Conservation (phyloP, 2,888 invertebrate species). For the Drosophila mimetica region DNA sequence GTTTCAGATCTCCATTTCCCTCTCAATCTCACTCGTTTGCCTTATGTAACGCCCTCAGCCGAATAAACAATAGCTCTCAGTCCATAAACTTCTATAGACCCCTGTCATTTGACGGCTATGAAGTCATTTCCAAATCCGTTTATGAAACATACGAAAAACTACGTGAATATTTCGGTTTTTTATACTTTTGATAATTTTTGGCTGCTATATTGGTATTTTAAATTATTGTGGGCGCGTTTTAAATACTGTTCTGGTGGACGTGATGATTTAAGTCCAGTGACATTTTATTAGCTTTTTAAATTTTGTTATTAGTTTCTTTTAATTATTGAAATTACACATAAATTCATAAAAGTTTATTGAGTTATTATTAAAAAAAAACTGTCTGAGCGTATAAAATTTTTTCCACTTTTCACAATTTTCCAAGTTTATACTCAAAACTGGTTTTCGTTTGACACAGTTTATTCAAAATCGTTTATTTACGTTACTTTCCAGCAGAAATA, state of each 20-base stretch:
- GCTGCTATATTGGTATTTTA: not conserved
- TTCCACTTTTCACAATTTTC: too few species aligned
- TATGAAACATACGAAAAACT: conserved; percentile 17
- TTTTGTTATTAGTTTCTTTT: too few species aligned
- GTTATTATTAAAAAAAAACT: too few species aligned
- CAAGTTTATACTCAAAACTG: conserved; percentile 34
- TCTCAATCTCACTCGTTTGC: conserved; percentile 3
- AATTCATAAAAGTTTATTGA: too few species aligned
- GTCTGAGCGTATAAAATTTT: too few species aligned
- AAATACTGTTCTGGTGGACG: not conserved
- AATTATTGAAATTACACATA: too few species aligned
- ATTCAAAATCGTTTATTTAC: not conserved
- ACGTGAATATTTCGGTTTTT: conserved; percentile 36
- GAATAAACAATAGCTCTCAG: conserved; percentile 22
- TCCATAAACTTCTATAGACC: conserved; percentile 7
- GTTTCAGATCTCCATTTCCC: conserved; percentile 52
- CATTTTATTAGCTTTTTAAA: too few species aligned
- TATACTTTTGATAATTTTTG: not conserved
- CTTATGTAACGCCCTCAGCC: conserved; percentile 61
- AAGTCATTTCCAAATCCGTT: conserved; percentile 58
- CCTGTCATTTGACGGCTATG: conserved; percentile 41
- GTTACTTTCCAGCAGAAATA: not conserved
- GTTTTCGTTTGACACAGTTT: conserved; percentile 13
- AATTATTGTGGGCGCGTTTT: not conserved
- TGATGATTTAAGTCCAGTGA: conserved; percentile 24